A percentile compares a stretch with the other conserved stretches of the same genome.
phyloP scores from a whole-genome alignment of 2,113 vertebrate species.

The Elephantulus edwardii region DNA sequence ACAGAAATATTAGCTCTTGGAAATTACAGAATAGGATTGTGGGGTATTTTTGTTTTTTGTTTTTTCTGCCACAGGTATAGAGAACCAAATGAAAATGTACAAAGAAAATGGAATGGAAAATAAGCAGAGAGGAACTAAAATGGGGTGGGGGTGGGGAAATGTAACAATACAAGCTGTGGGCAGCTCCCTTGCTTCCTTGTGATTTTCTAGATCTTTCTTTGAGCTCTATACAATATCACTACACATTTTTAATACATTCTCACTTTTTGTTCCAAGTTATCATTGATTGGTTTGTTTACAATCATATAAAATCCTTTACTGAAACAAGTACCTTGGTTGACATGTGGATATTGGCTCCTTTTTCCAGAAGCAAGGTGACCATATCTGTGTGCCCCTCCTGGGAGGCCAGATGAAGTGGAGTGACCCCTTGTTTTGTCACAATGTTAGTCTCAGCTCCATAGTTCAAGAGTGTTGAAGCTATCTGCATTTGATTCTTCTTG shows the following conservation, averaged over 20 bases:
- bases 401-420: constrained; percentile 94
- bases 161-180: neutral
- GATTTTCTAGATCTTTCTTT: neutral
- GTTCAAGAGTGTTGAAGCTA: constrained; percentile 92
- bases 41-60: too few species aligned
- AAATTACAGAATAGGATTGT: rapidly evolving
- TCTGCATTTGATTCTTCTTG: constrained; percentile 99
- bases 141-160: neutral
- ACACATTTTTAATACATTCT: rapidly evolving
- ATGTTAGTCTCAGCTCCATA: constrained; percentile 94
- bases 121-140: neutral
- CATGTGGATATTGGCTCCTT: constrained; percentile 90
- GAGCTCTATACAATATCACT: neutral
- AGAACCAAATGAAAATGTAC: neutral
- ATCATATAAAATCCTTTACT: neutral
- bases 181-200: neutral
- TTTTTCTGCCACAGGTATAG: neutral
- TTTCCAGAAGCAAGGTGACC: constrained; percentile 92
- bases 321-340: constrained; percentile 91
- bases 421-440: constrained; percentile 96
- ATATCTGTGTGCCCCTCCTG: constrained; percentile 95
- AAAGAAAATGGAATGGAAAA: neutral
- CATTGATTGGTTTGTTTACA: neutral
- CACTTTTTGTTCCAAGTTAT: neutral
- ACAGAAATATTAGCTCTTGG: neutral